Conservation (phyloP, 2,113 vertebrate genomes). For the Machaerirhynchus nigripectus region DNA sequence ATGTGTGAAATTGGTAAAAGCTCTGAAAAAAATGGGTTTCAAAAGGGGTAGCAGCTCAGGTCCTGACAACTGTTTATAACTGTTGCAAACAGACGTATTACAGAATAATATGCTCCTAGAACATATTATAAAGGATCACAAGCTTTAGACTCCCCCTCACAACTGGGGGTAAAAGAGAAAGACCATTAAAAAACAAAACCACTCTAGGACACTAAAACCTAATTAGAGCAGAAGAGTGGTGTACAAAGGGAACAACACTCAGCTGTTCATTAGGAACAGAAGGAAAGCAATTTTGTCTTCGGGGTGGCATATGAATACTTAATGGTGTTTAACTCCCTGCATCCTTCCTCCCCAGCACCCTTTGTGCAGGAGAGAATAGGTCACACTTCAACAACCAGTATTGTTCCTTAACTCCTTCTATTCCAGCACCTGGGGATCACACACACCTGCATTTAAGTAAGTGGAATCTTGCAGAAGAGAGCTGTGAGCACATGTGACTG, state of each 20-base stretch:
- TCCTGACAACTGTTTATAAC: not conserved
- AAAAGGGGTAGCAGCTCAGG: not conserved
- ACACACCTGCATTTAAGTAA: not conserved
- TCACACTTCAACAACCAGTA: not conserved
- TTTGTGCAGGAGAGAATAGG: not conserved
- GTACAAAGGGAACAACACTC: not conserved
- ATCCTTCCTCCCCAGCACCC: not conserved
- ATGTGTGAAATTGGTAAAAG: not conserved
- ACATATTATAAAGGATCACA: not conserved
- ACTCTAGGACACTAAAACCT: not conserved
- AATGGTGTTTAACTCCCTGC: not conserved
- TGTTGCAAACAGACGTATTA: not conserved
- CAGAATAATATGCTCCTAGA: not conserved
- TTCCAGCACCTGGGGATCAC: not conserved
- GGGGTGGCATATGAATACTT: not conserved
- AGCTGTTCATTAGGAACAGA: not conserved
- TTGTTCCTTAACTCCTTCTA: not conserved
- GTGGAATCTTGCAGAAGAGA: not conserved
- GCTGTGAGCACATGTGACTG: not conserved
- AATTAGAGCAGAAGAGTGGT: not conserved
- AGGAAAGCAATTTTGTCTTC: not conserved
- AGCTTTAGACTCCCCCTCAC: not conserved
- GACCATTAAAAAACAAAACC: not conserved
- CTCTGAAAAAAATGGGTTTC: not conserved
- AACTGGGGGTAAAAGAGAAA: not conserved